Evolutionary conservation across 2,888 invertebrate species (phyloP).

Genomic region (Malthinus seriepunctatus): DNA sequence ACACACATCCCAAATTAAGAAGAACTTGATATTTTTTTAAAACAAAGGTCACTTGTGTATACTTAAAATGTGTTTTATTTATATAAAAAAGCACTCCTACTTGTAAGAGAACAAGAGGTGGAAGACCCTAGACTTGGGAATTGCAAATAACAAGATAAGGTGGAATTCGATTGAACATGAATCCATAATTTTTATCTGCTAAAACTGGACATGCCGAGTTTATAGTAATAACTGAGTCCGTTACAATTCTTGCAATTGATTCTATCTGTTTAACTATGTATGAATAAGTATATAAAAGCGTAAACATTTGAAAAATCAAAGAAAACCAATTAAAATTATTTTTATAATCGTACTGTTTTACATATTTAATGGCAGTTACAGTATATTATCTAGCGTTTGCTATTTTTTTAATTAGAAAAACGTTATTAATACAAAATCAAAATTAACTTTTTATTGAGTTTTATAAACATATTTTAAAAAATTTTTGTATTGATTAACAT

Average conservation of each 20-base stretch:
- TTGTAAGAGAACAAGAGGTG: slow-evolving; percentile 15
- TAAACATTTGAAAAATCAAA: no score
- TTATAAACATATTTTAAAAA: no score
- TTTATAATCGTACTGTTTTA: no score
- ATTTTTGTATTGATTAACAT: not conserved
- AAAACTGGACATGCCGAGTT: slow-evolving; percentile 9
- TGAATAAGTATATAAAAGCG: no score
- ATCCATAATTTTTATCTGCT: slow-evolving; percentile 15
- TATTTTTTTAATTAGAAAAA: no score
- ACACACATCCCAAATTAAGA: not conserved
- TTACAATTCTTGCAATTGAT: slow-evolving; percentile 1
- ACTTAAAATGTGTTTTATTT: slow-evolving; percentile 14
- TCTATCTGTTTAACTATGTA: not conserved
- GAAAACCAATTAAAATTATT: no score
- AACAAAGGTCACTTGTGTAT: slow-evolving; percentile 12
- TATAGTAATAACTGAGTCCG: slow-evolving; percentile 6
- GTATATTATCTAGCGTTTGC: no score
- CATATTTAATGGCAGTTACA: no score
- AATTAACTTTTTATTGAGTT: no score
- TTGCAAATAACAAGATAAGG: slow-evolving; percentile 22
- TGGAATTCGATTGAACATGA: slow-evolving; percentile 15
- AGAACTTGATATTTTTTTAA: slow-evolving; percentile 8
- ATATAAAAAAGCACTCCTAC: slow-evolving; percentile 15
- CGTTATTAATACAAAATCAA: no score
- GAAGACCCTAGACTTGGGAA: slow-evolving; percentile 19